Percentiles rank a stretch among this genome's conserved stretches.
Conservation (phyloP, 2,113 vertebrate genomes). For the Oceanites oceanicus region DNA sequence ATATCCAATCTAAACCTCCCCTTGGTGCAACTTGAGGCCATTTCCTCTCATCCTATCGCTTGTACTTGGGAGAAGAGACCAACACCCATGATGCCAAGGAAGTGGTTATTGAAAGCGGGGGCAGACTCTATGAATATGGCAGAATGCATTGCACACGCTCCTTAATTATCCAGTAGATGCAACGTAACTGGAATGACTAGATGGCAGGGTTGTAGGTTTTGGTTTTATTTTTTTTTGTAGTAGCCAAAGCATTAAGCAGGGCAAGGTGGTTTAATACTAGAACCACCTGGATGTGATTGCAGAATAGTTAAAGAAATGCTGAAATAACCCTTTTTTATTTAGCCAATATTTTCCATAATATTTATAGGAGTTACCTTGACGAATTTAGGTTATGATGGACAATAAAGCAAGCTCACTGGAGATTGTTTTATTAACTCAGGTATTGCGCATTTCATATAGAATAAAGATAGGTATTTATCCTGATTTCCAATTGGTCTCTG, state of each 20-base stretch:
- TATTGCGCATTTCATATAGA: neutral
- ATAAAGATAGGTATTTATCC: neutral
- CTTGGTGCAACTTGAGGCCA: too few species aligned
- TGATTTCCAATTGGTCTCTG: constrained; percentile 28
- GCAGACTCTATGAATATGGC: neutral
- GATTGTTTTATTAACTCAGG: constrained; percentile 23
- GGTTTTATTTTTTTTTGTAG: neutral
- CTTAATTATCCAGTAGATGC: neutral
- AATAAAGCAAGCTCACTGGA: neutral
- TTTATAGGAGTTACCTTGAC: constrained; percentile 10
- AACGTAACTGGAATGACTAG: neutral
- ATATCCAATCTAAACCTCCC: too few species aligned
- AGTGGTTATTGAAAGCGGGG: neutral
- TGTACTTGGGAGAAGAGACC: too few species aligned
- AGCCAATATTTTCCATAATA: constrained; percentile 6
- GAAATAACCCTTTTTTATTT: neutral
- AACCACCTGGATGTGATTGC: neutral
- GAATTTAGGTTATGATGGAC: constrained; percentile 2
- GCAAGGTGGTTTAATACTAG: neutral
- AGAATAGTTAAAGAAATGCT: neutral
- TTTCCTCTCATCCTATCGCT: too few species aligned
- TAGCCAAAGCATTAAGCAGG: neutral
- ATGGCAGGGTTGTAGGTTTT: neutral
- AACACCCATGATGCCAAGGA: neutral
- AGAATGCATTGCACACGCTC: neutral